Evolutionary conservation across 2,888 invertebrate species (phyloP), one percentile per base, ranked within the genome.

Genomic region (Vesta saturnalis): DNA sequence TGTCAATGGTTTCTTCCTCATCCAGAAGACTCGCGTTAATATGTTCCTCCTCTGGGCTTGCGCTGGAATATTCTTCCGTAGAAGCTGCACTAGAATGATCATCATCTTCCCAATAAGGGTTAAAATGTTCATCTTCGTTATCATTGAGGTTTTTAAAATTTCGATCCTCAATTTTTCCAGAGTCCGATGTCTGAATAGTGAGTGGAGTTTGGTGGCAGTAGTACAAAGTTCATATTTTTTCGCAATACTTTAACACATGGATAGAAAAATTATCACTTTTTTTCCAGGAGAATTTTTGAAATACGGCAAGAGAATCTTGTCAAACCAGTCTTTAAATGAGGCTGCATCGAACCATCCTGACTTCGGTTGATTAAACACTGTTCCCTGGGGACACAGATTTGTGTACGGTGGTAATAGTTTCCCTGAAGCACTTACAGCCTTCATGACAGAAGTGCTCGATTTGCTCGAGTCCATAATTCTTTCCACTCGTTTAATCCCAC

Each of bases 241-340:
- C 30, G 30, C 30, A n/a, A n/a, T n/a, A 30, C 30, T 30, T 10
- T 10, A 30, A 4, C 30, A 30, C 30, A 10, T 10, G 4, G 30
- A 30, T 10, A 30, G 30, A 6, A 6, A 30, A 6, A 10, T 30
- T 4, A 30, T 10, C 10, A 30, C 10, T 30, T 10, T 6, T 6
- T 4, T 21, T 14, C 43, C 43, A 14, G 35, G 16, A 16, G 16
- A 35, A 19, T 56, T 56, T 30, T 30, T 56, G 16, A 56, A 56
- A 16, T 56, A 56, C 14, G 6, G 55, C 1, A 55, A 19, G 15
- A 55, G 30, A 55, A 55, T 23, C 30, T 55, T 30, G 35, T 35
- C 56, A 35, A 56, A 56, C 30, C 35, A 54, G 12, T 56, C 30
- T 16, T 56, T 30, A 16, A 56, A 56, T 56, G 56, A 18, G 2